These are phyloP conservation scores for Dasyornis broadbenti DNA, from an alignment of 2,113 vertebrate species.

Conservation along the genomic window DNA sequence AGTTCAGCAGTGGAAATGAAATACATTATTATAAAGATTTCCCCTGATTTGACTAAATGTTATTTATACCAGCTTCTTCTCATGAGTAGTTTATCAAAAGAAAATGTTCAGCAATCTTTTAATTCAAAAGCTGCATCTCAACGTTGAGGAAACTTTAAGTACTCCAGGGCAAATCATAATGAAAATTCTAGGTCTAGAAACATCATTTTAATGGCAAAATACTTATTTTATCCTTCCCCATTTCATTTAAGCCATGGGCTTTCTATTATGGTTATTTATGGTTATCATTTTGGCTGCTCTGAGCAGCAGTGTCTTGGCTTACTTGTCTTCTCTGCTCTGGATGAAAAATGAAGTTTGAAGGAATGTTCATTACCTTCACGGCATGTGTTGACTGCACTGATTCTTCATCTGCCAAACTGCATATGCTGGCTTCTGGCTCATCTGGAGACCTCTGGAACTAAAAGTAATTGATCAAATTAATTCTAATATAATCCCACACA, in stretches of 20 bases:
- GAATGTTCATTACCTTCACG: constrained; percentile 78
- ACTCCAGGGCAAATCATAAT: not conserved
- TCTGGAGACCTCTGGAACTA: constrained; percentile 72
- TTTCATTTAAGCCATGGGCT: constrained; percentile 11
- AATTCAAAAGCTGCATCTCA: not conserved
- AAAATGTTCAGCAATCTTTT: not conserved
- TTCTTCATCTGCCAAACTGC: constrained; percentile 79
- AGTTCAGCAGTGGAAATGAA: not conserved
- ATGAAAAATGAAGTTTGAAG: constrained; percentile 82
- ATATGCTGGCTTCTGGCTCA: constrained; percentile 79
- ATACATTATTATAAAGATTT: not conserved
- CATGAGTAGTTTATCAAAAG: not conserved
- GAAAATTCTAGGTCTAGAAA: constrained; percentile 3
- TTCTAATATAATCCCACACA: constrained; percentile 66
- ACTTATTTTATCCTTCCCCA: not conserved
- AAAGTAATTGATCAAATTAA: constrained; percentile 81
- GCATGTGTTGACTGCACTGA: constrained; percentile 75
- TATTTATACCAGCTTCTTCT: not conserved
- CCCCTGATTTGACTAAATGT: not conserved
- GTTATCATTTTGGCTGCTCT: constrained; percentile 68
- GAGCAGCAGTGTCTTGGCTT: constrained; percentile 64
- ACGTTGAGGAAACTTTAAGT: not conserved
- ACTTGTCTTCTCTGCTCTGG: constrained; percentile 57
- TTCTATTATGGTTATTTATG: constrained; percentile 60
- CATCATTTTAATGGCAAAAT: not conserved